phyloP scores from a whole-genome alignment of 2,888 invertebrate genomes.

The Carabus problematicus region DNA sequence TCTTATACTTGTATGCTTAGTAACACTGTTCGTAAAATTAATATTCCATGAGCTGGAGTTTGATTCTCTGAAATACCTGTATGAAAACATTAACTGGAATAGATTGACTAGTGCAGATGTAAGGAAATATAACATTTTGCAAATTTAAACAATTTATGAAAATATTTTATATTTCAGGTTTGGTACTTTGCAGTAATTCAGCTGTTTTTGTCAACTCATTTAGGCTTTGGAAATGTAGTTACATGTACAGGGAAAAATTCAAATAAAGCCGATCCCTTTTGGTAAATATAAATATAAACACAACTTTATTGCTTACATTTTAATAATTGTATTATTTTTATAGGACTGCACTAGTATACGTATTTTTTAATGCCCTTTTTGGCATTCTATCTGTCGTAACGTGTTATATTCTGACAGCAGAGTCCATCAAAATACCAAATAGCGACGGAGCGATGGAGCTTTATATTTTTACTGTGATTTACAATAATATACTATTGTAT shows the following conservation, averaged over 20 bases:
- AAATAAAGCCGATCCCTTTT: conserved; percentile 70
- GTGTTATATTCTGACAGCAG: conserved; percentile 62
- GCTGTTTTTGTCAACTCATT: conserved; percentile 69
- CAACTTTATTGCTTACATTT: neutral
- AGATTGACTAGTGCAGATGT: conserved; percentile 53
- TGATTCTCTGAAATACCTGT: conserved; percentile 38
- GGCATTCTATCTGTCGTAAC: conserved; percentile 67
- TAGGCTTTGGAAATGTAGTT: conserved; percentile 69
- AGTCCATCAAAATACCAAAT: conserved; percentile 48
- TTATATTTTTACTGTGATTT: conserved; percentile 66
- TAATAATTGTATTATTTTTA: conserved; percentile 50
- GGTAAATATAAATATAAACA: conserved; percentile 59
- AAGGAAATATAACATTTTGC: conserved; percentile 42
- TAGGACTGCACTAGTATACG: conserved; percentile 68
- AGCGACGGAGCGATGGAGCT: conserved; percentile 64
- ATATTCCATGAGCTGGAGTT: conserved; percentile 48
- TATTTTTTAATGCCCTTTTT: conserved; percentile 64
- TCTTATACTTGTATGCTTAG: conserved; percentile 53
- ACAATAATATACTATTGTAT: conserved; percentile 63
- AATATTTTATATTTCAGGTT: conserved; percentile 54
- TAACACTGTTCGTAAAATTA: conserved; percentile 55
- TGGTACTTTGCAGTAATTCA: conserved; percentile 73
- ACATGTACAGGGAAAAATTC: conserved; percentile 71
- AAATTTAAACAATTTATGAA: neutral
- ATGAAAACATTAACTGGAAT: conserved; percentile 53